These are phyloP conservation scores for Stomatorhinus walkeri DNA, from an alignment of 2,797 vertebrate species.

Conservation along the genomic window DNA sequence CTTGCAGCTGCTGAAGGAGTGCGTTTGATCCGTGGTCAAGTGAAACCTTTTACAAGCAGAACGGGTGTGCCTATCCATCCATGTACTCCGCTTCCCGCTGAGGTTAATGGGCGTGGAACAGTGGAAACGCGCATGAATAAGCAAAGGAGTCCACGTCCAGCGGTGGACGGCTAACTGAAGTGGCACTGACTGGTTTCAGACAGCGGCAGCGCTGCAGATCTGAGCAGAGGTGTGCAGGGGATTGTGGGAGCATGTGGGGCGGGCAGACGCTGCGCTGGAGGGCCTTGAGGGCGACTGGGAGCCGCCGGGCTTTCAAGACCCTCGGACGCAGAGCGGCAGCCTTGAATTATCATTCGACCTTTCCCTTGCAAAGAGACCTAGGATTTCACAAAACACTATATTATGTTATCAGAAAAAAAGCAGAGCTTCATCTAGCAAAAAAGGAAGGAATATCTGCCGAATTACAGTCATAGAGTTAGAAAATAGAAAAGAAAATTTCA, in stretches of 20 bases:
- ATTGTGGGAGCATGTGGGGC: background rate
- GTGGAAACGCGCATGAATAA: background rate
- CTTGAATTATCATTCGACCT: constrained; percentile 5
- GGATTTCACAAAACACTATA: background rate
- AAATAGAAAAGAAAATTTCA: constrained; percentile 3
- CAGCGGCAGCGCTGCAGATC: background rate
- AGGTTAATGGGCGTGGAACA: background rate
- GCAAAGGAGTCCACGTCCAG: background rate
- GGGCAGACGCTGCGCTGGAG: background rate
- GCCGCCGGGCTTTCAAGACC: background rate
- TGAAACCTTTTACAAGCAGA: background rate
- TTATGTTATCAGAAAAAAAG: background rate
- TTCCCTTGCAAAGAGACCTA: background rate
- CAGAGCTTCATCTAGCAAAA: background rate
- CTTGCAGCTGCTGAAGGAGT: background rate
- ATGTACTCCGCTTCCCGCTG: background rate
- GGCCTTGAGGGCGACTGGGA: background rate
- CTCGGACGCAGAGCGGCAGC: background rate
- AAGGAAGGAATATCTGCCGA: background rate
- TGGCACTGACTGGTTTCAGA: background rate
- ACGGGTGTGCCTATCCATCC: background rate
- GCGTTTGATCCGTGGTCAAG: background rate
- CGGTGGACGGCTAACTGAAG: background rate
- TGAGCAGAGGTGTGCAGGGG: background rate
- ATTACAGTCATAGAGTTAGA: background rate